Percentiles rank a stretch among this genome's conserved stretches.
Evolutionary conservation across 2,888 invertebrate genomes (phyloP).

Genomic region (Drosophila fulvimacula): DNA sequence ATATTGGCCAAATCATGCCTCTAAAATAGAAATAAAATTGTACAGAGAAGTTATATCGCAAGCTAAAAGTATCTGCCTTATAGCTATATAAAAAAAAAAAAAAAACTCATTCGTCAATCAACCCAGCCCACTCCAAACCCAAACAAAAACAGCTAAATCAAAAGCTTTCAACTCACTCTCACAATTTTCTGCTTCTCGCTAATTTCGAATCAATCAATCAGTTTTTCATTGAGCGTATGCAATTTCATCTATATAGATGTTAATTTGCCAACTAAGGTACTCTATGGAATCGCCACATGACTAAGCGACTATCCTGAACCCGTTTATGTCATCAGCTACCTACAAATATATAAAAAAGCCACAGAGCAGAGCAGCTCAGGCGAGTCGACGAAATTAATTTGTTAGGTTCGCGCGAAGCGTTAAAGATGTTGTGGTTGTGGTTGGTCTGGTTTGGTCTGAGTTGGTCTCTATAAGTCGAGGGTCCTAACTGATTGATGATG

Average conservation of each 20-base stretch:
- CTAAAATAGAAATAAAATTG: too few species aligned
- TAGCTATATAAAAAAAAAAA: too few species aligned
- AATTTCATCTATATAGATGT: constrained; percentile 2
- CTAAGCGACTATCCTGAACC: constrained; percentile 20
- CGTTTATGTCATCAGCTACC: constrained; percentile 43
- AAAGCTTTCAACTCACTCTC: neutral
- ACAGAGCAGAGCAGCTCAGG: neutral
- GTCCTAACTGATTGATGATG: constrained; percentile 79
- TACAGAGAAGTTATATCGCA: too few species aligned
- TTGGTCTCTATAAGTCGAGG: constrained; percentile 16
- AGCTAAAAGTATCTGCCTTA: too few species aligned
- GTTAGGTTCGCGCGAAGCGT: constrained; percentile 47
- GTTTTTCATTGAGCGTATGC: neutral
- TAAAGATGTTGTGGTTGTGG: constrained; percentile 42
- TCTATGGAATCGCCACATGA: neutral
- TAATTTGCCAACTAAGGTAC: neutral
- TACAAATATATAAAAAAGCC: constrained; percentile 19
- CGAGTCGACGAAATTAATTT: constrained; percentile 53
- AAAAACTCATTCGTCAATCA: neutral
- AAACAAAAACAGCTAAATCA: neutral
- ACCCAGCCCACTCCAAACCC: too few species aligned
- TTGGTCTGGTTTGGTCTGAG: neutral
- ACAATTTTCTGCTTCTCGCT: neutral
- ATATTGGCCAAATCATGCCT: too few species aligned
- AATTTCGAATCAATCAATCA: neutral